Evolutionary conservation across 2,888 invertebrate genomes (phyloP), one percentile per base, ranked within the genome.

Genomic region (Drosophila paramelanica): DNA sequence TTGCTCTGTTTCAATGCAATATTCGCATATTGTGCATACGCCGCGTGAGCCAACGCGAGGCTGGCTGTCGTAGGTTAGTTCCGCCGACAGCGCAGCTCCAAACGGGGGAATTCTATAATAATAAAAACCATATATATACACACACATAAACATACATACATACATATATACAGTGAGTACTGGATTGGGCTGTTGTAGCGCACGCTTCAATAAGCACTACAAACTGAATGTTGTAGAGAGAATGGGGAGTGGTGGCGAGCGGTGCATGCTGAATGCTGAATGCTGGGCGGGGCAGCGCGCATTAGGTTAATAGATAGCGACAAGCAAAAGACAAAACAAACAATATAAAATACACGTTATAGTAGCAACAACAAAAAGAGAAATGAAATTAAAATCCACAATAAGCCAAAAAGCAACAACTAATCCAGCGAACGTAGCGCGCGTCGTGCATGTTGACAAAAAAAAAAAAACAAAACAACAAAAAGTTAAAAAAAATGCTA

Each of bases 21-120:
- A 23, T 55, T 45, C 43, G 52, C 49, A 57, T 31, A 73, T 77
- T 70, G 69, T 73, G 73, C 73, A 77, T 77, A 77, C 76, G 76
- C 69, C 62, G 74, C 58, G 75, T 72, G 66, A 49, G 65, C 71
- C 78, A 79, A 76, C 52, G 61, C 53, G 50, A 42, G 43, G 49
- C 46, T 33, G 66, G 47, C 67, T 79, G 79, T 66, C 80, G 62
- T 79, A 79, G 79, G 79, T 77, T 77, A 79, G 78, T 76, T 47
- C 60, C 49, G 38, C 45, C 45, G 57, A 7, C 25, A 45, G 33
- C 25, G 33, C 25, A 45, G 65, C 49, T 57, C 39, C 57, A 61
- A 33, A 42, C 7, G 27, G 53, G 41, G 20, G 10, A 17, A 36
- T 10, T 10, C n/a, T 36, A 36, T 36, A 36, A 36, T 13, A 36